Evolutionary conservation across 2,797 vertebrate species (phyloP).

Genomic region (Sebastes trivittatus): DNA sequence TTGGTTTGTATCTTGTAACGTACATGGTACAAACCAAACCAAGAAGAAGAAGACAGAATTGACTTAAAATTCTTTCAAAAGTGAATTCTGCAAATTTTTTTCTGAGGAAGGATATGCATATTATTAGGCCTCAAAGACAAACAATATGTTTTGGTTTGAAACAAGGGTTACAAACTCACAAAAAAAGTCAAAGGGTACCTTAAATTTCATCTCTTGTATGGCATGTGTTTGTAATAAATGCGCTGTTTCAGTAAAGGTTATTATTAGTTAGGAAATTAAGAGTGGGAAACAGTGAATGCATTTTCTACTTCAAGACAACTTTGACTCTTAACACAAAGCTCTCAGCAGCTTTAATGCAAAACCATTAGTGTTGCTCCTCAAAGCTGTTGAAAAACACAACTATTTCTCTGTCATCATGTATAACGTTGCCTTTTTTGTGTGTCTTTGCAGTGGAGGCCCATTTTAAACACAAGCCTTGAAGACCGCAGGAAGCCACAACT

Average conservation of each 20-base stretch:
- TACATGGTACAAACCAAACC: no score
- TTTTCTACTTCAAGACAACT: background rate
- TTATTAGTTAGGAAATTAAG: no score
- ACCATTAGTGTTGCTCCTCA: background rate
- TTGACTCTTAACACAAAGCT: background rate
- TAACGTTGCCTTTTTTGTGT: background rate
- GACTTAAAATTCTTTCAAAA: background rate
- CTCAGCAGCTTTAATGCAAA: background rate
- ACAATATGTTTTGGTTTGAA: background rate
- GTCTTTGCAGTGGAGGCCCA: constrained; percentile 92
- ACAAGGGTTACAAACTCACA: background rate
- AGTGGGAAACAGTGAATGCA: no score
- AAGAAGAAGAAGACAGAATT: no score
- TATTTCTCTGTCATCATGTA: background rate
- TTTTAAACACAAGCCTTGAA: constrained; percentile 98
- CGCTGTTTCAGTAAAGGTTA: background rate
- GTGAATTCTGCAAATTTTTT: background rate
- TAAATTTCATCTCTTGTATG: background rate
- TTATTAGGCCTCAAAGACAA: background rate
- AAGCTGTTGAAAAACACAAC: background rate
- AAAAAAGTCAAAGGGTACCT: background rate
- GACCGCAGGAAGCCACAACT: constrained; percentile 21
- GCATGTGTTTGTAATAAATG: background rate
- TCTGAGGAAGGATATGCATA: background rate
- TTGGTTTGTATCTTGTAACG: no score